A percentile compares a stretch with the other conserved stretches of the same genome.
These are phyloP conservation scores for Cerceris rybyensis DNA, from an alignment of 2,888 invertebrate genomes.

Conservation along the genomic window DNA sequence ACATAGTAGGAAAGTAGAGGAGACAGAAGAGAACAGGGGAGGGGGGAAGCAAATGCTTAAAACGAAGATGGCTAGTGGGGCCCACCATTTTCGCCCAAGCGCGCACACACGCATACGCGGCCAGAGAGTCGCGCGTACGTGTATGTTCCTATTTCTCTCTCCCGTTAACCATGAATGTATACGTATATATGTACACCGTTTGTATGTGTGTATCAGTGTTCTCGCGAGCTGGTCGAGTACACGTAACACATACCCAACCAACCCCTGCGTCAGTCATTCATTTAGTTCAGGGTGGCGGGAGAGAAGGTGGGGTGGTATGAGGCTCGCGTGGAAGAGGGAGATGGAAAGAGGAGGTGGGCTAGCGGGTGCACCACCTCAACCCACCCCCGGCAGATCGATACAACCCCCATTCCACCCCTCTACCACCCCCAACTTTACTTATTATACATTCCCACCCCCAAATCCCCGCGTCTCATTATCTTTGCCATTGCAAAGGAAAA, in stretches of 20 bases:
- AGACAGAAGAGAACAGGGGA: conserved; percentile 31
- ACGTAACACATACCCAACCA: conserved; percentile 72
- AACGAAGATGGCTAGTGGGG: conserved; percentile 83
- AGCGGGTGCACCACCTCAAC: conserved; percentile 69
- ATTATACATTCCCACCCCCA: conserved; percentile 78
- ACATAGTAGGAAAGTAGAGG: conserved; percentile 52
- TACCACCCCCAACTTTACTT: conserved; percentile 76
- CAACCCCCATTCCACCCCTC: conserved; percentile 77
- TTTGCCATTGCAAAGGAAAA: conserved; percentile 77
- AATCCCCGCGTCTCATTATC: conserved; percentile 79
- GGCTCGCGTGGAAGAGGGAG: conserved; percentile 83
- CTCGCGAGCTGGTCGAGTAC: conserved; percentile 58
- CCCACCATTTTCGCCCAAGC: conserved; percentile 82
- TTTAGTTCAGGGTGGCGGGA: conserved; percentile 83
- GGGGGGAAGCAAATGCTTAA: conserved; percentile 81
- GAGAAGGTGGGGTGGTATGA: conserved; percentile 84
- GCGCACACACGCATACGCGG: conserved; percentile 42
- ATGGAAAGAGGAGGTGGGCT: conserved; percentile 83
- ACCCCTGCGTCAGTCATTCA: conserved; percentile 81
- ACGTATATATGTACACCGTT: neutral
- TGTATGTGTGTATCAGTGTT: conserved; percentile 45
- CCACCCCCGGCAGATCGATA: conserved; percentile 79
- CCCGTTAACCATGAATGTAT: conserved; percentile 16
- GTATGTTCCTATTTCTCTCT: conserved; percentile 26
- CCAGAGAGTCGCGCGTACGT: conserved; percentile 29